Evolutionary conservation across 2,888 invertebrate species (phyloP).

Genomic region (Harpagoxenus sublaevis): DNA sequence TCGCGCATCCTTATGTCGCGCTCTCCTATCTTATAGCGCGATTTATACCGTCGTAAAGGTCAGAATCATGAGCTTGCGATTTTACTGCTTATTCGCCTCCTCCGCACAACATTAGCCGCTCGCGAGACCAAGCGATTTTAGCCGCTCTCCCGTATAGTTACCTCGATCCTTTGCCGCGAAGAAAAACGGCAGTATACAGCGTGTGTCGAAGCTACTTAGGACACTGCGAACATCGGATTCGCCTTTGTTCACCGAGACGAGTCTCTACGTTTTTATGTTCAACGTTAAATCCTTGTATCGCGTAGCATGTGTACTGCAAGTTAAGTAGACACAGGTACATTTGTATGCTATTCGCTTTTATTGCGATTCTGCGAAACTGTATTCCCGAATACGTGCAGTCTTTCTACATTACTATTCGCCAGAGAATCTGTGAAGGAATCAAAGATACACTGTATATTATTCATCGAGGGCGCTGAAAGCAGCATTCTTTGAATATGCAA

Average conservation of each 20-base stretch:
- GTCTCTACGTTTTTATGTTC: background rate
- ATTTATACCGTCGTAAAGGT: slow-evolving; percentile 46
- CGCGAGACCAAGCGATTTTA: slow-evolving; percentile 23
- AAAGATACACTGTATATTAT: background rate
- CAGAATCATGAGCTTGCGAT: slow-evolving; percentile 51
- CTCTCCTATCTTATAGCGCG: slow-evolving; percentile 29
- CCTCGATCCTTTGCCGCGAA: background rate
- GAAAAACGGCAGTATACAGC: background rate
- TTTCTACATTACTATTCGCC: background rate
- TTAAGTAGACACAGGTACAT: background rate
- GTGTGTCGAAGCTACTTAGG: slow-evolving; percentile 1
- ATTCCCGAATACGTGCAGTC: background rate
- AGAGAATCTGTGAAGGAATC: background rate
- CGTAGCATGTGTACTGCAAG: background rate
- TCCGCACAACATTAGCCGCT: slow-evolving; percentile 15
- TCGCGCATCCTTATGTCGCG: slow-evolving; percentile 4
- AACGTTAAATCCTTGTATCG: slow-evolving; percentile 5
- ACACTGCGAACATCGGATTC: background rate
- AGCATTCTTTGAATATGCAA: background rate
- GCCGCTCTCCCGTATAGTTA: slow-evolving; percentile 9
- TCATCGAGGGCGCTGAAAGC: background rate
- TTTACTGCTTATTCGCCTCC: slow-evolving; percentile 26
- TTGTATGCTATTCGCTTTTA: background rate
- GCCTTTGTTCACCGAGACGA: background rate
- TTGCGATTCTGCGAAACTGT: background rate